phyloP scores from a whole-genome alignment of 1,140 invertebrate species.

The Aethina tumida region DNA sequence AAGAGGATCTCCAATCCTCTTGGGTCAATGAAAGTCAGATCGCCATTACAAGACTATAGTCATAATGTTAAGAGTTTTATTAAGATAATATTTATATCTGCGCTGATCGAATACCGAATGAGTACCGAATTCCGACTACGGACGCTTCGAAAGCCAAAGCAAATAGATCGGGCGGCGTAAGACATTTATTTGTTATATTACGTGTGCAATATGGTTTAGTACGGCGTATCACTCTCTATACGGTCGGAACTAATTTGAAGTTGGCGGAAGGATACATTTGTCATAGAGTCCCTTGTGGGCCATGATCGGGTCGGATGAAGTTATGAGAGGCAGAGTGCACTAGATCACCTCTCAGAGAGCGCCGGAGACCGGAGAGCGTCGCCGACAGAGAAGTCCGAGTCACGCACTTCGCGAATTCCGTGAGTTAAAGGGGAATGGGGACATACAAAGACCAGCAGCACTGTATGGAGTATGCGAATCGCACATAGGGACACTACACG shows the following conservation, averaged over 20 bases:
- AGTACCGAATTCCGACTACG: too few species aligned
- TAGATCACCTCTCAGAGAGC: constrained; percentile 18
- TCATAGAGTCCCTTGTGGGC: constrained; percentile 38
- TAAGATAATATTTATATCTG: too few species aligned
- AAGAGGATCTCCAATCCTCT: too few species aligned
- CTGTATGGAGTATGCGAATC: too few species aligned
- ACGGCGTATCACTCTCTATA: constrained; percentile 21
- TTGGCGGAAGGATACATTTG: constrained; percentile 40
- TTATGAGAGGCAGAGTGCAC: constrained; percentile 36
- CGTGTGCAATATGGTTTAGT: constrained; percentile 30
- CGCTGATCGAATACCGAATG: too few species aligned
- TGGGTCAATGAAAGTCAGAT: too few species aligned
- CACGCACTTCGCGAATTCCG: constrained; percentile 15
- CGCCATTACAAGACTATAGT: too few species aligned
- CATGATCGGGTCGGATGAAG: constrained; percentile 41
- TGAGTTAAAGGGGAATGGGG: too few species aligned
- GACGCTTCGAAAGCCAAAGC: constrained; percentile 12
- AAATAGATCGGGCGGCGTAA: constrained; percentile 27
- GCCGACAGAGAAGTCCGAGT: constrained; percentile 14
- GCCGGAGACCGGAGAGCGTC: constrained; percentile 1
- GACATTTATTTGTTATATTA: constrained; percentile 35
- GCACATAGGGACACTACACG: too few species aligned
- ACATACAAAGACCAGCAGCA: too few species aligned
- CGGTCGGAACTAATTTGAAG: constrained; percentile 31
- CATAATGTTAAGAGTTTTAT: too few species aligned